phyloP scores from a whole-genome alignment of 2,888 invertebrate species.

The Auanema sp. region DNA sequence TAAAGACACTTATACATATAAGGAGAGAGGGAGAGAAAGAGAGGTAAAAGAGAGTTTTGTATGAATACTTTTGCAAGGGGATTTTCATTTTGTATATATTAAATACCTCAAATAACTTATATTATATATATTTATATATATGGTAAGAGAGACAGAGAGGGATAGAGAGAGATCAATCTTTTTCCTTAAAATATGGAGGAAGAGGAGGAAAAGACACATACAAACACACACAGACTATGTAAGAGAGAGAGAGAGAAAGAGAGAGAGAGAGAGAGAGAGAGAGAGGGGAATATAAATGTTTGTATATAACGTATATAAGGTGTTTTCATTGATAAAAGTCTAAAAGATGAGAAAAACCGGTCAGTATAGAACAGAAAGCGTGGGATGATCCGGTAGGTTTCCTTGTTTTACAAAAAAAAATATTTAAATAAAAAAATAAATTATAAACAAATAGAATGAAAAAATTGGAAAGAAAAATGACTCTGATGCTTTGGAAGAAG shows the following conservation, averaged over 20 bases:
- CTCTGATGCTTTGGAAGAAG: too few species aligned
- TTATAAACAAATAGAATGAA: not conserved
- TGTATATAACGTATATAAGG: not conserved
- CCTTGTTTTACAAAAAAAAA: not conserved
- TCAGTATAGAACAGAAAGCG: not conserved
- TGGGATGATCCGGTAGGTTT: not conserved
- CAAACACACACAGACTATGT: not conserved
- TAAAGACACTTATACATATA: too few species aligned
- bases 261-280: conserved; percentile 2
- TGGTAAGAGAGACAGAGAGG: too few species aligned
- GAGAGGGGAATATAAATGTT: conserved; percentile 1
- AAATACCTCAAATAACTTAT: too few species aligned
- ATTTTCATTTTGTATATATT: too few species aligned
- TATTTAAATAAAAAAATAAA: not conserved
- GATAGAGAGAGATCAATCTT: too few species aligned
- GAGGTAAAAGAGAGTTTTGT: too few species aligned
- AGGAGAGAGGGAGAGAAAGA: too few species aligned
- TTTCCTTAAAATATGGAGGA: too few species aligned
- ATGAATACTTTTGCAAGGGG: too few species aligned
- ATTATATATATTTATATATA: too few species aligned
- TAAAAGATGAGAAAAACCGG: conserved; percentile 7
- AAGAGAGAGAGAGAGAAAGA: conserved; percentile 12
- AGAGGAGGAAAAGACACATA: conserved; percentile 1
- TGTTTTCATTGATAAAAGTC: conserved; percentile 6
- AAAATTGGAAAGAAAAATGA: not conserved